A percentile compares a stretch with the other conserved stretches of the same genome.
Conservation (phyloP, 2,797 vertebrate genomes). For the Paedocypris micromegethes region DNA sequence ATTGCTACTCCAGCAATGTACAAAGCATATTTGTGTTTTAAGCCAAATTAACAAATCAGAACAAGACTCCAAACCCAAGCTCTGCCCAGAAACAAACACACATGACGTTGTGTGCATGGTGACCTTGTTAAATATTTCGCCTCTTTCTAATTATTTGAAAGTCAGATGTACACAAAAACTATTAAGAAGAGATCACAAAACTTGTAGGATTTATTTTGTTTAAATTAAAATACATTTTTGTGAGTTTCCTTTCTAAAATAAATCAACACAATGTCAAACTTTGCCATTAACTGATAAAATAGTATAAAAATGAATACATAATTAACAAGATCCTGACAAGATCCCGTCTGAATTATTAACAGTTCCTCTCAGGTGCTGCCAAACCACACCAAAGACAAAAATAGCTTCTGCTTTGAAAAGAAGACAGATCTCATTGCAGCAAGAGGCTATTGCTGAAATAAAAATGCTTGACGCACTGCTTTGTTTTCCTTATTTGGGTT, state of each 20-base stretch:
- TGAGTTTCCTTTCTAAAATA: constrained; percentile 58
- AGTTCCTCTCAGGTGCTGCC: constrained; percentile 16
- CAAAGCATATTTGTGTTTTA: constrained; percentile 87
- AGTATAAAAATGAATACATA: too few species aligned
- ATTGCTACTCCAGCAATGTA: constrained; percentile 98
- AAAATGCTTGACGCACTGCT: neutral
- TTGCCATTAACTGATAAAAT: constrained; percentile 68
- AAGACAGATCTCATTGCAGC: neutral
- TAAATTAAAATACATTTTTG: constrained; percentile 15
- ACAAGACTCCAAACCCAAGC: constrained; percentile 91
- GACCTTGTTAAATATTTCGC: constrained; percentile 46
- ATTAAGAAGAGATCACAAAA: too few species aligned
- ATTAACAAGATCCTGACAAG: too few species aligned
- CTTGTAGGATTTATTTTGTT: constrained; percentile 55
- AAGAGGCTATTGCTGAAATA: constrained; percentile 1
- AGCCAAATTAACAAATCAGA: constrained; percentile 90
- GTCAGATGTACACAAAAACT: constrained; percentile 7
- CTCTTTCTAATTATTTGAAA: constrained; percentile 52
- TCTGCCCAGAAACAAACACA: constrained; percentile 75
- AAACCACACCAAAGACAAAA: constrained; percentile 9
- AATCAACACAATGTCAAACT: constrained; percentile 55
- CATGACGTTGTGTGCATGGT: neutral
- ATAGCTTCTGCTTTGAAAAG: constrained; percentile 13
- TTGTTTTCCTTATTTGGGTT: too few species aligned
- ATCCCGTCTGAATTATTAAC: constrained; percentile 36